Evolutionary conservation across 2,797 vertebrate genomes (phyloP).

Genomic region (Eulemur albifrons): DNA sequence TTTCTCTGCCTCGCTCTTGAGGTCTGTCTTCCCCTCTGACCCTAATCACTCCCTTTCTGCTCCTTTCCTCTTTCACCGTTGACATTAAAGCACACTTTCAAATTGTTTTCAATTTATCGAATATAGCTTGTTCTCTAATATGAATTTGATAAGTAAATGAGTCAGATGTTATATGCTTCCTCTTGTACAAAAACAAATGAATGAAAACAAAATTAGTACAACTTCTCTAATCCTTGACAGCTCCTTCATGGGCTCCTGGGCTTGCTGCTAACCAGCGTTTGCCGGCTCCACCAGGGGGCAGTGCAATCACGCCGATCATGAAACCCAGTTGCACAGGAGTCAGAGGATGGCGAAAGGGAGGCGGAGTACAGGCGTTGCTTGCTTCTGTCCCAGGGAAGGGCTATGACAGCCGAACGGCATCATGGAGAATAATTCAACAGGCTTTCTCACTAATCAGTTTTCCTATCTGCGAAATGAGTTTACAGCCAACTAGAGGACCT

Average conservation of each 20-base stretch:
- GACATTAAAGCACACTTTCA: background rate
- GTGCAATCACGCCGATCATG: background rate
- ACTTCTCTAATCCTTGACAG: background rate
- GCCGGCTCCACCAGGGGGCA: slow-evolving; percentile 36
- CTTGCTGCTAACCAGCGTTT: background rate
- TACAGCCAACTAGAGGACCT: background rate
- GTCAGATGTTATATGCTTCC: background rate
- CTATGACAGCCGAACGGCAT: background rate
- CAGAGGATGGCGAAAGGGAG: background rate
- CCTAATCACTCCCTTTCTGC: background rate
- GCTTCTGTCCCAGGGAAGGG: background rate
- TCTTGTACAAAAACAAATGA: background rate
- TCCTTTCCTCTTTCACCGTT: background rate
- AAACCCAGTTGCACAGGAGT: background rate
- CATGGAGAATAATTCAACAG: background rate
- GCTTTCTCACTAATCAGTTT: background rate
- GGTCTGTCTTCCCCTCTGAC: background rate
- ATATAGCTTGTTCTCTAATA: background rate
- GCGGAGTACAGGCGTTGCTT: background rate
- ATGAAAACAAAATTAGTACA: background rate
- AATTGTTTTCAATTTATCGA: background rate
- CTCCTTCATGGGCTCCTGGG: background rate
- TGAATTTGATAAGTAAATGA: background rate
- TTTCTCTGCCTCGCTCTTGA: background rate
- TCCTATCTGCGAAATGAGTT: background rate